Conservation (phyloP, 2,888 invertebrate species). For the Lycophotia porphyrea region DNA sequence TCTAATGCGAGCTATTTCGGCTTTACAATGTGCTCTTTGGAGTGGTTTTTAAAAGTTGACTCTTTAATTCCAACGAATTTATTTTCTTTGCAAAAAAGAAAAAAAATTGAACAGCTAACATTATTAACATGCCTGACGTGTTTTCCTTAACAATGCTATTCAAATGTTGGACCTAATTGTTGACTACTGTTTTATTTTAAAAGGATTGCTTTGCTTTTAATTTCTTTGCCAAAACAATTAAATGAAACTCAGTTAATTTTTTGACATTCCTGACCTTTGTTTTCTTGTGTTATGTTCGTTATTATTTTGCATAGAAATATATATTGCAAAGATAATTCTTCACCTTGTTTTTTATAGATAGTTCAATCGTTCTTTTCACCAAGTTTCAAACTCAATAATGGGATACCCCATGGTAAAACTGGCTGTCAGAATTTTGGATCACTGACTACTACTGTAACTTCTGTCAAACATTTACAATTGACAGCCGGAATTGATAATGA, state of each 20-base stretch:
- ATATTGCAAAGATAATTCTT: background rate
- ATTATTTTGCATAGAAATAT: conserved; percentile 8
- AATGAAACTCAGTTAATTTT: background rate
- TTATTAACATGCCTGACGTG: background rate
- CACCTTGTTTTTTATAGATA: background rate
- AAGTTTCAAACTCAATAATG: background rate
- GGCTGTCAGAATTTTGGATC: no score
- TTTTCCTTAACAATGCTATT: background rate
- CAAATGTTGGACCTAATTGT: background rate
- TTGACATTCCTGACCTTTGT: background rate
- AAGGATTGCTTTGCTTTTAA: background rate
- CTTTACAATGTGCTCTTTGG: background rate
- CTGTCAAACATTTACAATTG: no score
- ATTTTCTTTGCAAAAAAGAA: background rate
- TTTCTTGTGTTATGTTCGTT: background rate
- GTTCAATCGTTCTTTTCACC: background rate
- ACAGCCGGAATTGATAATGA: background rate
- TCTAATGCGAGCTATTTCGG: conserved; percentile 5
- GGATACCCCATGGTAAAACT: no score
- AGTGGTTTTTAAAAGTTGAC: background rate
- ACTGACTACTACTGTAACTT: no score
- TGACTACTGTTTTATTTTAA: background rate
- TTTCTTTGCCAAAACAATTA: background rate
- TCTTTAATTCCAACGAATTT: background rate
- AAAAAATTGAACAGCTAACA: background rate